phyloP scores from a whole-genome alignment of 2,888 invertebrate species.

The Andrena marginata region DNA sequence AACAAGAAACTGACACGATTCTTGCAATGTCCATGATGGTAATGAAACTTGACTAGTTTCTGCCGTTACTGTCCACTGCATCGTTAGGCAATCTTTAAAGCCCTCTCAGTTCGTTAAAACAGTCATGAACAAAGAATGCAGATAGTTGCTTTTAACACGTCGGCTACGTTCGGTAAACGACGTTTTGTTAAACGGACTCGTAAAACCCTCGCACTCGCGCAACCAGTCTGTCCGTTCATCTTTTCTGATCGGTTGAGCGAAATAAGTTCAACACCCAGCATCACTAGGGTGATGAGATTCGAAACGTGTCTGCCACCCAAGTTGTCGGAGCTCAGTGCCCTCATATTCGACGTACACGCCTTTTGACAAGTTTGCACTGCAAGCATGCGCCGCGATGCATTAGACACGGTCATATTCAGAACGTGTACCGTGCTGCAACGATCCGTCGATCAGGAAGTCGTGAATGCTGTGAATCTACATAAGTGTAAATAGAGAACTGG shows the following conservation, averaged over 20 bases:
- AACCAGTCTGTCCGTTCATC: conserved; percentile 56
- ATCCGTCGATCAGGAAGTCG: conserved; percentile 68
- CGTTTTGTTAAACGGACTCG: conserved; percentile 35
- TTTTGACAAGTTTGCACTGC: conserved; percentile 81
- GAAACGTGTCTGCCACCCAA: conserved; percentile 69
- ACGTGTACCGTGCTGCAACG: conserved; percentile 69
- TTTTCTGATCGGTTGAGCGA: conserved; percentile 59
- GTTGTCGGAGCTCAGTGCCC: conserved; percentile 60
- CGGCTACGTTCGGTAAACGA: conserved; percentile 26
- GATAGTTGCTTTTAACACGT: neutral
- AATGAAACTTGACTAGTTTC: conserved; percentile 19
- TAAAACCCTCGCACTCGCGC: conserved; percentile 33
- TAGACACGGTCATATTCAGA: conserved; percentile 65
- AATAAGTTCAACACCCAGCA: conserved; percentile 58
- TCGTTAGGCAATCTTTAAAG: conserved; percentile 24
- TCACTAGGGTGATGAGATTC: conserved; percentile 57
- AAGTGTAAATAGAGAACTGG: conserved; percentile 32
- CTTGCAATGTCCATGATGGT: neutral
- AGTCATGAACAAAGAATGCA: neutral
- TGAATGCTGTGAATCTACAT: conserved; percentile 34
- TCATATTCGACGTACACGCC: conserved; percentile 57
- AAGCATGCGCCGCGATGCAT: conserved; percentile 76
- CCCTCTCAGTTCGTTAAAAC: neutral
- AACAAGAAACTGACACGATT: neutral
- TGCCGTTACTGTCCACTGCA: conserved; percentile 4